phyloP scores from a whole-genome alignment of 2,888 invertebrate species.

The Lapara coniferarum region DNA sequence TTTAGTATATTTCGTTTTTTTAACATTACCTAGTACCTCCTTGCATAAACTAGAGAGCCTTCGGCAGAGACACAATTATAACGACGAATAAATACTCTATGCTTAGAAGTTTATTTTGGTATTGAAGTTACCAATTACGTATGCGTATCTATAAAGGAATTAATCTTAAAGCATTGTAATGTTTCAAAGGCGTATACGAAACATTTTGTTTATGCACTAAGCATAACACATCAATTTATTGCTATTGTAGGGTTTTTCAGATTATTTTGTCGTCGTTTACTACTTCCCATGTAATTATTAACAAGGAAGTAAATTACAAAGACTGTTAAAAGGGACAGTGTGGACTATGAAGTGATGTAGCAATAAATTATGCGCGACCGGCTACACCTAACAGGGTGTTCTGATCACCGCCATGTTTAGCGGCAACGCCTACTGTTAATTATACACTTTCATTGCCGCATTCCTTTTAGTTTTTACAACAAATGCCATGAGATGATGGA shows the following conservation, averaged over 20 bases:
- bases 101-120: neutral
- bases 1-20: neutral
- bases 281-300: neutral
- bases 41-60: neutral
- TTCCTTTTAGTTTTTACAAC: conserved; percentile 45
- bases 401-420: conserved; percentile 13
- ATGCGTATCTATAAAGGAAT: neutral
- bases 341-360: conserved; percentile 5
- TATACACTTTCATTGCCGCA: conserved; percentile 57
- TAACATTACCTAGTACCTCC: neutral
- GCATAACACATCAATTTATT: no score
- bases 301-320: neutral
- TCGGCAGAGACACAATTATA: neutral
- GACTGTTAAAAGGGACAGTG: neutral
- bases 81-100: neutral
- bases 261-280: neutral
- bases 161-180: neutral
- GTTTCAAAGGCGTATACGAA: no score
- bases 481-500: conserved; percentile 44
- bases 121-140: neutral
- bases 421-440: neutral
- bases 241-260: no score
- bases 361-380: neutral
- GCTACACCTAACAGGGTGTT: conserved; percentile 13
- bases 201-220: no score